A percentile compares a stretch with the other conserved stretches of the same genome.
Conservation (phyloP, 2,113 vertebrate genomes). For the Motacilla alba region DNA sequence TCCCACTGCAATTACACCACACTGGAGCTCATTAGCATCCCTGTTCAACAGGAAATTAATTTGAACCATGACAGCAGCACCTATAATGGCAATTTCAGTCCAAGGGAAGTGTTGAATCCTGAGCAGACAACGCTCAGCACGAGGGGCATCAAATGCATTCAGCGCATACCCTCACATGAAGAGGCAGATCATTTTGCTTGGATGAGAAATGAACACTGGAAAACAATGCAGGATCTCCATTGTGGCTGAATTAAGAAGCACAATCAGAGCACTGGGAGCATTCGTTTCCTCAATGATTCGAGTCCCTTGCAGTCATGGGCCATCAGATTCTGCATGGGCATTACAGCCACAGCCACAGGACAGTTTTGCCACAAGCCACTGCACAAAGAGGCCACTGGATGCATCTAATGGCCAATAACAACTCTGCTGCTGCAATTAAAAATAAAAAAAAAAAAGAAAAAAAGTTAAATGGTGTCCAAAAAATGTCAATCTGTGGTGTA, state of each 20-base stretch:
- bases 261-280: not conserved
- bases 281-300: not conserved
- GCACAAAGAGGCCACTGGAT: not conserved
- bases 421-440: not conserved
- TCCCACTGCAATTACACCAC: not conserved
- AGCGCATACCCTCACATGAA: not conserved
- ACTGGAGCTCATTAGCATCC: not conserved
- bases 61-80: constrained; percentile 15
- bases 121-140: not conserved
- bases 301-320: not conserved
- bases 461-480: not conserved
- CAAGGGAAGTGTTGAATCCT: not conserved
- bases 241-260: not conserved
- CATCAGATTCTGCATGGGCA: not conserved
- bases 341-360: not conserved
- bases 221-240: not conserved
- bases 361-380: not conserved
- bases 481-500: not conserved
- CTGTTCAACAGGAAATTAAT: constrained; percentile 31
- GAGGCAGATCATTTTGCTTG: not conserved
- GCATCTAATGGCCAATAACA: not conserved
- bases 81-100: not conserved
- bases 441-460: too few species aligned
- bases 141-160: not conserved
- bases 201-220: not conserved